Evolutionary conservation across 1,140 invertebrate species (phyloP).

Genomic region (Hestina assimilis): DNA sequence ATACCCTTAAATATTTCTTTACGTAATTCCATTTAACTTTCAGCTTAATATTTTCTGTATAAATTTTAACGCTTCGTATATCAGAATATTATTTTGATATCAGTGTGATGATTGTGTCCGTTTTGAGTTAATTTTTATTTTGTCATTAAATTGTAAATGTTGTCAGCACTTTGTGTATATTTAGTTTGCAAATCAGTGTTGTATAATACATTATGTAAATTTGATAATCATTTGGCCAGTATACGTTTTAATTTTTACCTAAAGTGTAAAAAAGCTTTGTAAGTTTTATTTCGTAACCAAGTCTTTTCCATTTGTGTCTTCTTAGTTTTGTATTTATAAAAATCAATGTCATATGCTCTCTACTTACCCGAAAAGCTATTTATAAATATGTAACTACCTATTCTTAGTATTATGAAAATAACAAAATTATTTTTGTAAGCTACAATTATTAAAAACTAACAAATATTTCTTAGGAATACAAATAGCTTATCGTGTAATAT

Average conservation of each 20-base stretch:
- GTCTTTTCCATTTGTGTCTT: constrained; percentile 61
- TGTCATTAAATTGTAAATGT: constrained; percentile 36
- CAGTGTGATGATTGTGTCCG: constrained; percentile 7
- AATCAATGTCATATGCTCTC: constrained; percentile 70
- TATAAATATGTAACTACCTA: constrained; percentile 15
- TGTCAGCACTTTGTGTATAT: constrained; percentile 65
- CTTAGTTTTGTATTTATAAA: constrained; percentile 69
- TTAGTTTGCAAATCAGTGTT: constrained; percentile 74
- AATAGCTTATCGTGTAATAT: constrained; percentile 55
- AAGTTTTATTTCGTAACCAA: constrained; percentile 37
- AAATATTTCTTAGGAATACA: constrained; percentile 8
- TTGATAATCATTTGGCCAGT: constrained; percentile 57
- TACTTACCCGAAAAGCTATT: constrained; percentile 52
- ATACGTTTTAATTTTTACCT: constrained; percentile 34
- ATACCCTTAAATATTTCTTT: not conserved
- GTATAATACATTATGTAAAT: constrained; percentile 59
- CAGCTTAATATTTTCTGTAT: constrained; percentile 12
- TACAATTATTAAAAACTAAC: not conserved
- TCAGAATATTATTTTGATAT: constrained; percentile 2
- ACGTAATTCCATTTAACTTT: constrained; percentile 1
- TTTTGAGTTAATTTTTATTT: constrained; percentile 14
- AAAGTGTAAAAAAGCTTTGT: constrained; percentile 22
- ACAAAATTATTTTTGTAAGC: no score
- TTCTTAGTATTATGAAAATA: no score
- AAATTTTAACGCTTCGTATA: constrained; percentile 9